These are phyloP conservation scores for Rhagonycha fulva DNA, from an alignment of 2,888 invertebrate species.

Conservation along the genomic window DNA sequence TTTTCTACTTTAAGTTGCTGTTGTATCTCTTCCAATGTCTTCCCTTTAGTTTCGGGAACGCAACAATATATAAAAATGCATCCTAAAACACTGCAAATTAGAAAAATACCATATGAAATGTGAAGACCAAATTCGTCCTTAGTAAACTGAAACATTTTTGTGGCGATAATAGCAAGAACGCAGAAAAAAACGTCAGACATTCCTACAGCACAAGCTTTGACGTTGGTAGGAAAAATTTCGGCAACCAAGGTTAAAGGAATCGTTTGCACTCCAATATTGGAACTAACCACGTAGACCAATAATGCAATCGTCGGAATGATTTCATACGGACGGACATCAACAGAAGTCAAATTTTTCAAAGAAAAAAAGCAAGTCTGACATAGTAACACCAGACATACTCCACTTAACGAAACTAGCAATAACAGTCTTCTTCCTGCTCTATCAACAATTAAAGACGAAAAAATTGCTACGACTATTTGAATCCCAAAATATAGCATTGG, in stretches of 20 bases:
- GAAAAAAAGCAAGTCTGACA: conserved; percentile 53
- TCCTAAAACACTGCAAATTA: neutral
- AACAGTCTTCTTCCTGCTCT: conserved; percentile 65
- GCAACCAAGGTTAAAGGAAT: conserved; percentile 56
- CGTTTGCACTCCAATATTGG: conserved; percentile 56
- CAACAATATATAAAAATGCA: neutral
- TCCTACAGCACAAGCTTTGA: conserved; percentile 59
- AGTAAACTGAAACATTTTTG: conserved; percentile 56
- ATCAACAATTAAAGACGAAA: conserved; percentile 63
- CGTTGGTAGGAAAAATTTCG: conserved; percentile 59
- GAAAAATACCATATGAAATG: conserved; percentile 52
- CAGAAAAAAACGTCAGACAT: conserved; percentile 57
- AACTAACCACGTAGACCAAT: conserved; percentile 54
- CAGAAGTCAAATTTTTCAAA: conserved; percentile 45
- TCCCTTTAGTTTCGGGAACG: conserved; percentile 63
- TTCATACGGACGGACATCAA: conserved; percentile 40
- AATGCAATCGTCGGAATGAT: conserved; percentile 55
- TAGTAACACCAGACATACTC: conserved; percentile 48
- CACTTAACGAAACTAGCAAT: conserved; percentile 58
- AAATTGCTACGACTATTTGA: conserved; percentile 60
- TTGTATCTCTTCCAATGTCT: conserved; percentile 59
- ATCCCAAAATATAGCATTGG: conserved; percentile 61
- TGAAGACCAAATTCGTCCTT: conserved; percentile 64
- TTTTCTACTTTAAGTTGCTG: neutral
- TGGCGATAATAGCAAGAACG: conserved; percentile 52